Conservation (phyloP, 2,797 vertebrate genomes). For the Sebastes kiyomatsui region DNA sequence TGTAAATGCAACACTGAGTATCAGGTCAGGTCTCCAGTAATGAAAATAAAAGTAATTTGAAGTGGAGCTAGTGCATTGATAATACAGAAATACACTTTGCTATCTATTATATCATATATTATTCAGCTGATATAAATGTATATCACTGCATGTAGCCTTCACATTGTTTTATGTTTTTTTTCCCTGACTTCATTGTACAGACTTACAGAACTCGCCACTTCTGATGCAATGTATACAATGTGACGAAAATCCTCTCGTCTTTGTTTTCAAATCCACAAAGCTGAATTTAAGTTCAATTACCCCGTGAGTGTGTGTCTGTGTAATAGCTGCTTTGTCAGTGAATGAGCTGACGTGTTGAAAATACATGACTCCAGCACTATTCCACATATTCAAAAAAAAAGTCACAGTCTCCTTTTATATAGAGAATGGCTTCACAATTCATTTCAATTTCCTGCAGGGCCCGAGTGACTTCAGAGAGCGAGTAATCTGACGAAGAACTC, state of each 20-base stretch:
- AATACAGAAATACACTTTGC: not conserved
- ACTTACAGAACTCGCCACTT: not conserved
- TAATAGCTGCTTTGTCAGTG: conserved; percentile 58
- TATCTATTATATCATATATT: not conserved
- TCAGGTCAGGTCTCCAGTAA: not conserved
- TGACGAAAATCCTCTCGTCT: not conserved
- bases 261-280: conserved; percentile 6
- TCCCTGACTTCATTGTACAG: accelerated
- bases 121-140: not conserved
- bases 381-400: conserved; percentile 55
- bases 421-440: conserved; percentile 67
- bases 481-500: conserved; percentile 74
- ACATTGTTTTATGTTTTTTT: not conserved
- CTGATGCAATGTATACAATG: not conserved
- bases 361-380: conserved; percentile 59
- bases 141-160: accelerated
- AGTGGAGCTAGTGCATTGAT: not conserved
- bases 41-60: not conserved
- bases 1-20: not conserved
- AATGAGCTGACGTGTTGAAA: conserved; percentile 60
- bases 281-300: not conserved
- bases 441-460: conserved; percentile 77
- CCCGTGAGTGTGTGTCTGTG: not conserved
- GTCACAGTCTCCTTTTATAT: conserved; percentile 52
- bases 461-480: conserved; percentile 71